Percentiles rank a stretch among this genome's conserved stretches.
These are phyloP conservation scores for Hypsibius dujardini DNA, from an alignment of 1,140 invertebrate genomes.

Conservation along the genomic window DNA sequence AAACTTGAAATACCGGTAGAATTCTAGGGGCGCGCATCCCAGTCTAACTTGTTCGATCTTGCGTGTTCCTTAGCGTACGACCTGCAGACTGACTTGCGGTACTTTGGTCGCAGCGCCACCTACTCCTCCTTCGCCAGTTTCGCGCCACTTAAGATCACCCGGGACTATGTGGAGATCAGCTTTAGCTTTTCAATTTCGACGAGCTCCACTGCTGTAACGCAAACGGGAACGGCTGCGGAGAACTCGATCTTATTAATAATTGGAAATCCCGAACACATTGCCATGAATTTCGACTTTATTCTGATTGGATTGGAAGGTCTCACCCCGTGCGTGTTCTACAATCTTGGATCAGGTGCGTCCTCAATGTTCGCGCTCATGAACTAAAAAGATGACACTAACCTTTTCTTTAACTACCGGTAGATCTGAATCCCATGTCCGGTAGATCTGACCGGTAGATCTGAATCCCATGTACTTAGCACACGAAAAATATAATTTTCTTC, in stretches of 20 bases:
- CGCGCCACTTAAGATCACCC: not conserved
- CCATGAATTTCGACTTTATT: not conserved
- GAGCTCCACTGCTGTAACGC: not conserved
- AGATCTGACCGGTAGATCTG: no score
- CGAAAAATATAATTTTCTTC: no score
- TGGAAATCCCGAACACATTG: not conserved
- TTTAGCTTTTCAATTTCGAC: not conserved
- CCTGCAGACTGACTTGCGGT: not conserved
- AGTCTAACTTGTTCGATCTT: not conserved
- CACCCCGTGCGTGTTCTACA: not conserved
- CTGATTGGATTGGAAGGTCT: not conserved
- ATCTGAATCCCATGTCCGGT: no score
- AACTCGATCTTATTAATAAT: not conserved
- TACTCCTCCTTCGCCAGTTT: conserved; percentile 2
- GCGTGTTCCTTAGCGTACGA: not conserved
- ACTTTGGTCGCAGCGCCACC: not conserved
- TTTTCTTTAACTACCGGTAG: no score
- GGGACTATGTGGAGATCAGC: not conserved
- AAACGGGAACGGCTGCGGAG: not conserved
- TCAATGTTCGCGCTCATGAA: no score
- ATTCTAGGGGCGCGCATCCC: no score
- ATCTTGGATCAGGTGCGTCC: not conserved
- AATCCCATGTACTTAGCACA: no score
- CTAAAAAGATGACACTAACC: no score
- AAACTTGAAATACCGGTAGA: no score